phyloP scores from a whole-genome alignment of 1,140 invertebrate species.

The Drosophila parvula region DNA sequence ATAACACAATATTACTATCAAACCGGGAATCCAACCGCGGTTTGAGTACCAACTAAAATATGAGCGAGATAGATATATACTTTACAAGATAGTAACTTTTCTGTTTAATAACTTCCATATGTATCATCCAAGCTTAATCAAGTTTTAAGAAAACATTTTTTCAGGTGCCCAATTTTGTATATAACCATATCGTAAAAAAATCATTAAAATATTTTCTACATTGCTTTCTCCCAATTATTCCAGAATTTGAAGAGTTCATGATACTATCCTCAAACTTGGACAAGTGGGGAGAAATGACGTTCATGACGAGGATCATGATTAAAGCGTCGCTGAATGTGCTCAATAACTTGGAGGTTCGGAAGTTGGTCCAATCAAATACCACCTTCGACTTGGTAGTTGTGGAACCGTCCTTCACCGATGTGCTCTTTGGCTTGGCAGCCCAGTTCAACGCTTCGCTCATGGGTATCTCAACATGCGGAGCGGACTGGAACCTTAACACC shows the following conservation, averaged over 20 bases:
- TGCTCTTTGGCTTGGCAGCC: slow-evolving; percentile 43
- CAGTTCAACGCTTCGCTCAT: slow-evolving; percentile 60
- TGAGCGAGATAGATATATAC: too few species aligned
- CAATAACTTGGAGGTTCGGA: slow-evolving; percentile 32
- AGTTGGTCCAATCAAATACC: slow-evolving; percentile 35
- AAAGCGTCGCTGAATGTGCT: slow-evolving; percentile 43
- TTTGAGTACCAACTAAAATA: too few species aligned
- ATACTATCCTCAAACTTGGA: background rate
- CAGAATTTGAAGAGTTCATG: slow-evolving; percentile 11
- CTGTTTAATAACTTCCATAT: too few species aligned
- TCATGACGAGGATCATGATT: slow-evolving; percentile 29
- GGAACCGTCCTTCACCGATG: slow-evolving; percentile 45
- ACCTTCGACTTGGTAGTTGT: slow-evolving; percentile 58
- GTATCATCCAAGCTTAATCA: too few species aligned
- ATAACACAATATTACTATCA: too few species aligned
- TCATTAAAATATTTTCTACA: too few species aligned
- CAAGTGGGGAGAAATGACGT: slow-evolving; percentile 29
- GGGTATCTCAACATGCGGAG: slow-evolving; percentile 47
- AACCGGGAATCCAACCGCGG: too few species aligned
- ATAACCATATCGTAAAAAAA: background rate
- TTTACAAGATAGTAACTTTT: too few species aligned
- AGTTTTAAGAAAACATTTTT: too few species aligned
- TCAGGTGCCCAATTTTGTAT: too few species aligned
- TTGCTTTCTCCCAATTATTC: background rate
- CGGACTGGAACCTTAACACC: slow-evolving; percentile 57